Evolutionary conservation across 2,113 vertebrate genomes (phyloP).

Genomic region (Epinephelus cyanopodus): DNA sequence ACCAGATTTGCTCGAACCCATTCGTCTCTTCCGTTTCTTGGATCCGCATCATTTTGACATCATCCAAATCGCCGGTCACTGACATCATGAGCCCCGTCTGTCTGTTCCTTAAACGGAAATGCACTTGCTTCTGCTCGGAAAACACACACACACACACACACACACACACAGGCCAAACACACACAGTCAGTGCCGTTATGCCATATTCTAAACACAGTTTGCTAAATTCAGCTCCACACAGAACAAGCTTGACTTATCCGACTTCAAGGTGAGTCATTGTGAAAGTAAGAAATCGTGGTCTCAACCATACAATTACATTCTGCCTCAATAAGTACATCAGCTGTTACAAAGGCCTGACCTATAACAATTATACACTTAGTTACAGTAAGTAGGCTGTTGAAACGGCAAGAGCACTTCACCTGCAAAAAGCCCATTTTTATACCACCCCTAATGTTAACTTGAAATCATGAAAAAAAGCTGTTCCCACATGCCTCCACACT

Average conservation of each 20-base stretch:
- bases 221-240: not conserved
- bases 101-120: conserved; percentile 91
- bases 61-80: conserved; percentile 90
- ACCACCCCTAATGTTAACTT: too few species aligned
- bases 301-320: not conserved
- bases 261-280: not conserved
- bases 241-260: not conserved
- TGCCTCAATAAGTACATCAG: not conserved
- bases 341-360: not conserved
- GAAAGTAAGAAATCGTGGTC: not conserved
- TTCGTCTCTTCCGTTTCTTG: conserved; percentile 87
- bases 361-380: not conserved
- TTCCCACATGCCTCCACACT: too few species aligned
- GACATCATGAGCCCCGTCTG: conserved; percentile 89
- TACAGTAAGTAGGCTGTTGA: not conserved
- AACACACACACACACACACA: not conserved
- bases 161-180: not conserved
- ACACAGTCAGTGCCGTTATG: not conserved
- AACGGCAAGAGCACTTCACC: not conserved
- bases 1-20: conserved; percentile 92
- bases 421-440: too few species aligned
- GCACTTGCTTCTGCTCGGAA: conserved; percentile 87
- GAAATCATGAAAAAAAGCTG: too few species aligned
- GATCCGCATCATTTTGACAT: conserved; percentile 91
- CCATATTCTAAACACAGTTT: not conserved